These are phyloP conservation scores for Oscheius sp. DNA, from an alignment of 1,140 invertebrate species.

Conservation along the genomic window DNA sequence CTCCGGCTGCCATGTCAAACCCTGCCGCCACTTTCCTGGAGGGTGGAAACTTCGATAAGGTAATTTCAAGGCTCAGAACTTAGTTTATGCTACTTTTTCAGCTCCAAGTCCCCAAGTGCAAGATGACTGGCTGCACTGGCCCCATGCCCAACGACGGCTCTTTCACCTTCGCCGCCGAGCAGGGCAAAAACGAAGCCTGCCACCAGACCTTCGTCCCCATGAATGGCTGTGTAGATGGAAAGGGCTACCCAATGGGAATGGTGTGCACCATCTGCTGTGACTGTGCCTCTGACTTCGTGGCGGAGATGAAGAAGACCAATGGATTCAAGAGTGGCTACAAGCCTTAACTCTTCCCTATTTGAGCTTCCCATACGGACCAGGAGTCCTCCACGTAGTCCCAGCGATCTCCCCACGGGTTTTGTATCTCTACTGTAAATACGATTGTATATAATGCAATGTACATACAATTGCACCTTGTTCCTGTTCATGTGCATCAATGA, in stretches of 20 bases:
- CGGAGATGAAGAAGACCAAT: slow-evolving; percentile 47
- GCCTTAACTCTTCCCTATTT: slow-evolving; percentile 2
- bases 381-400: background rate
- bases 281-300: slow-evolving; percentile 43
- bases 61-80: slow-evolving; percentile 21
- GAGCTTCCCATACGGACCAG: background rate
- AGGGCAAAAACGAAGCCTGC: slow-evolving; percentile 40
- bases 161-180: slow-evolving; percentile 35
- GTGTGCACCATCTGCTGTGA: slow-evolving; percentile 60
- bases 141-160: slow-evolving; percentile 57
- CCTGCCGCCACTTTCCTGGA: slow-evolving; percentile 53
- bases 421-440: background rate
- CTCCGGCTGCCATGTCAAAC: slow-evolving; percentile 44
- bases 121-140: slow-evolving; percentile 54
- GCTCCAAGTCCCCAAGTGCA: slow-evolving; percentile 47
- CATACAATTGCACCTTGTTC: background rate
- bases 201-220: slow-evolving; percentile 57
- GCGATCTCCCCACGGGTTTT: background rate
- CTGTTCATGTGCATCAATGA: slow-evolving; percentile 1
- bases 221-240: slow-evolving; percentile 48
- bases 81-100: slow-evolving; percentile 28
- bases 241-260: slow-evolving; percentile 59
- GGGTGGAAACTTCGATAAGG: slow-evolving; percentile 54
- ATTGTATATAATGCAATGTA: background rate
- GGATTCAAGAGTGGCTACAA: slow-evolving; percentile 39